Evolutionary conservation across 1,140 invertebrate genomes (phyloP).

Genomic region (Melitaea cinxia): DNA sequence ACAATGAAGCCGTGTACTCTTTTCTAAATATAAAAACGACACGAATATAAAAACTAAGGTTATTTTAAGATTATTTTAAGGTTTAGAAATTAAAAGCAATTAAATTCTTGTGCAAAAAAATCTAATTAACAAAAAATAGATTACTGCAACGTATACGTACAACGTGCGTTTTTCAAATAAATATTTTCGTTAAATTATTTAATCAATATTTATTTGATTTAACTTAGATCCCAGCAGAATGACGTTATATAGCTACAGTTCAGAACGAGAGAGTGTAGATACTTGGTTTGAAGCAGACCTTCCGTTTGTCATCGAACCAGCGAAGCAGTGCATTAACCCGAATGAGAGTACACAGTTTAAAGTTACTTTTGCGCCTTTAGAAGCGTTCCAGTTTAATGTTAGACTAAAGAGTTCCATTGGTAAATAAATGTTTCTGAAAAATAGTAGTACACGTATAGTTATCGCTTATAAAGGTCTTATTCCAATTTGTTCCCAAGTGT

Average conservation of each 20-base stretch:
- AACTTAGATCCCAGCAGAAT: constrained; percentile 56
- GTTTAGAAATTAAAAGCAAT: too few species aligned
- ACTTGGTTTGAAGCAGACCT: constrained; percentile 73
- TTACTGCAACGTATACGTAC: too few species aligned
- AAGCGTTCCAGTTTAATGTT: constrained; percentile 68
- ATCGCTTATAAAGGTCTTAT: too few species aligned
- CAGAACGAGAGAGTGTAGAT: constrained; percentile 61
- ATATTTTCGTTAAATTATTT: background rate
- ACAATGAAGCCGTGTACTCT: too few species aligned
- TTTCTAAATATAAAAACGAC: too few species aligned
- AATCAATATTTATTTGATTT: background rate
- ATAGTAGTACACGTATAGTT: too few species aligned
- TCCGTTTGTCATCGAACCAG: constrained; percentile 63
- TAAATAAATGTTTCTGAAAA: constrained; percentile 38
- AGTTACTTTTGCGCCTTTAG: constrained; percentile 66
- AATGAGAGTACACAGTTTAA: constrained; percentile 51
- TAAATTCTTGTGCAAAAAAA: too few species aligned
- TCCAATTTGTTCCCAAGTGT: too few species aligned
- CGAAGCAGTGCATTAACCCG: constrained; percentile 59
- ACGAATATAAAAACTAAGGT: too few species aligned
- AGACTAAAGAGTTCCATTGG: constrained; percentile 66
- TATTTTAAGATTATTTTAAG: too few species aligned
- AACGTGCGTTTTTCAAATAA: too few species aligned
- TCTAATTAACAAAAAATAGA: too few species aligned
- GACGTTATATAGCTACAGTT: constrained; percentile 63